Conservation (phyloP, 2,888 invertebrate species). For the Seladonia tumulorum region DNA sequence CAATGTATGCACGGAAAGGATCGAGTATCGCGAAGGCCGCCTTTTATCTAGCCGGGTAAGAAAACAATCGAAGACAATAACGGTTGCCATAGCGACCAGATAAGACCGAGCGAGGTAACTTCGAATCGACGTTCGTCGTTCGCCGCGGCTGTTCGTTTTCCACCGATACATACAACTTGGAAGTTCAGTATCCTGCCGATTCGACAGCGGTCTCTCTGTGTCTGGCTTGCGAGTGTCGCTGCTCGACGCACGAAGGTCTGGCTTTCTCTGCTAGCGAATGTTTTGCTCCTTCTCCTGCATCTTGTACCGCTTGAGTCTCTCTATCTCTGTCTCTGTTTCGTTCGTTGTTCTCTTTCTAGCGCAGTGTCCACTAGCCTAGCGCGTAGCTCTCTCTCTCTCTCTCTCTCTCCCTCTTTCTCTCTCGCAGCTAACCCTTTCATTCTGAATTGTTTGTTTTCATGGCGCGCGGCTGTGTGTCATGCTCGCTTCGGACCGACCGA, state of each 20-base stretch:
- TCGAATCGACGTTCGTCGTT: not conserved
- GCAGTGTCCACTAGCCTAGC: not conserved
- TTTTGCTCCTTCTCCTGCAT: constrained; percentile 22
- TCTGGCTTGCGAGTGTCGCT: not conserved
- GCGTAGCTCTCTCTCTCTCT: not conserved
- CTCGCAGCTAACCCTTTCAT: constrained; percentile 35
- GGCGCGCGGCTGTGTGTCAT: constrained; percentile 50
- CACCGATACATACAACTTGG: not conserved
- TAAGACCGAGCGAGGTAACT: not conserved
- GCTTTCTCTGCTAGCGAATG: constrained; percentile 44
- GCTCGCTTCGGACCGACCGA: constrained; percentile 38
- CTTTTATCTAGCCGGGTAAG: not conserved
- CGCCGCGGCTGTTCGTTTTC: not conserved
- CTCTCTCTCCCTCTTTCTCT: not conserved
- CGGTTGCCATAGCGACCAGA: not conserved
- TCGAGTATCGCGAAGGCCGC: not conserved
- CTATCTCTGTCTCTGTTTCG: not conserved
- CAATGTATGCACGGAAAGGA: not conserved
- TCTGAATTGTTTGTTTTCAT: constrained; percentile 59
- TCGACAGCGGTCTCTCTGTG: constrained; percentile 36
- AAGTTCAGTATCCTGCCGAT: constrained; percentile 1
- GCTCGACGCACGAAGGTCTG: constrained; percentile 28
- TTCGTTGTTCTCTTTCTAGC: not conserved
- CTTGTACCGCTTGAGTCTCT: constrained; percentile 9
- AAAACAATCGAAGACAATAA: not conserved